Evolutionary conservation across 2,888 invertebrate species (phyloP), one percentile per base, ranked within the genome.

Genomic region (Calliopum simillimum): DNA sequence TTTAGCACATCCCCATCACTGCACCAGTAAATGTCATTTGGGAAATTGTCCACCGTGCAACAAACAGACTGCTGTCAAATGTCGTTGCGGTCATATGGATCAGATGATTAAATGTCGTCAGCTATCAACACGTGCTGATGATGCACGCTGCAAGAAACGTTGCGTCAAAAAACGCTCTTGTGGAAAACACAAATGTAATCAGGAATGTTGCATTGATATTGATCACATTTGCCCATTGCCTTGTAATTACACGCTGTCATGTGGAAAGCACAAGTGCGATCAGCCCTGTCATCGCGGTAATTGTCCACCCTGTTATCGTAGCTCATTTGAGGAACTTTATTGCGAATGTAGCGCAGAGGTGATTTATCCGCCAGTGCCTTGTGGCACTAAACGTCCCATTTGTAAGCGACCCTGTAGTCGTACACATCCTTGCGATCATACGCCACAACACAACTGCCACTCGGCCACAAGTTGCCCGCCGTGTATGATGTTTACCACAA

Each of bases 311-410:
- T 97, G 96, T 84, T 90, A 92, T 77, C 88, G 92, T 78, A 91
- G 93, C 79, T 86, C 91, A 81, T 97, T 97, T 87, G 94, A 95
- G 66, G 98, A 99, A 87, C 87, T 98, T 64, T 90, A 90, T 21
- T 99, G 99, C 84, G 93, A 93, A 82, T 99, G 99, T 85, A 98
- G 98, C 8, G 89, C 90, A 0, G 91, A 93, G 75, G 94, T 97
- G 43, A 86, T 94, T 67, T 92, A 93, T 83, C 98, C 99, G 2
- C 99, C 99, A 0, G 91, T 99, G 63, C 91, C 95, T 0, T 99
- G 99, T 85, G 98, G 98, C 19, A 93, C 96, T 0, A 91, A 91
- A 72, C 92, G 93, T 4, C 98, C 98, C 0, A 86, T 89, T 3
- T 99, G 99, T 87, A 87, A 87, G 56, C 89, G 90, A 19, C 91